These are phyloP conservation scores for Lypha dubia DNA, from an alignment of 2,888 invertebrate genomes.

Conservation along the genomic window DNA sequence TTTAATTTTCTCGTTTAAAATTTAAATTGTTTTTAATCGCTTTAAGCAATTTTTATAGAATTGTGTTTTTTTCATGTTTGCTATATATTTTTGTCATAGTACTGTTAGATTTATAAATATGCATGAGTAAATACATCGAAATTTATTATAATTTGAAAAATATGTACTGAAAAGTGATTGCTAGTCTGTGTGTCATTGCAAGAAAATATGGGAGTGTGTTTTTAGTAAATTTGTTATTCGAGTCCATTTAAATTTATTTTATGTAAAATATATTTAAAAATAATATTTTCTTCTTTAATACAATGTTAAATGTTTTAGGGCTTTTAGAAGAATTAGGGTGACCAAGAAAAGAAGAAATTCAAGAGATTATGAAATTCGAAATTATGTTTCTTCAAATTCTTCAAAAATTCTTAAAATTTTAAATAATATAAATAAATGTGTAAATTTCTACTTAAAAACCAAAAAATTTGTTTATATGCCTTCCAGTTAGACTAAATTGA, in stretches of 20 bases:
- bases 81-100: background rate
- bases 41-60: slow-evolving; percentile 44
- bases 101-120: too few species aligned
- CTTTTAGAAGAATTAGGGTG: too few species aligned
- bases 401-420: too few species aligned
- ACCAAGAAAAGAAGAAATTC: too few species aligned
- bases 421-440: too few species aligned
- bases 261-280: slow-evolving; percentile 8
- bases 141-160: slow-evolving; percentile 29
- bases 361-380: too few species aligned
- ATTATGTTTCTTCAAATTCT: too few species aligned
- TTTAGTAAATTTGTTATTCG: slow-evolving; percentile 5
- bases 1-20: background rate
- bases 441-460: too few species aligned
- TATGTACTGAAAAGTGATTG: background rate
- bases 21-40: slow-evolving; percentile 47
- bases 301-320: too few species aligned
- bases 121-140: background rate
- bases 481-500: too few species aligned
- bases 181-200: background rate
- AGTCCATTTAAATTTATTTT: slow-evolving; percentile 13
- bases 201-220: background rate
- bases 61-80: slow-evolving; percentile 7
- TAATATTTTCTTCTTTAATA: too few species aligned
- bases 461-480: too few species aligned